A percentile compares a stretch with the other conserved stretches of the same genome.
Conservation (phyloP, 2,797 vertebrate species). For the Anisognathus igniventris region DNA sequence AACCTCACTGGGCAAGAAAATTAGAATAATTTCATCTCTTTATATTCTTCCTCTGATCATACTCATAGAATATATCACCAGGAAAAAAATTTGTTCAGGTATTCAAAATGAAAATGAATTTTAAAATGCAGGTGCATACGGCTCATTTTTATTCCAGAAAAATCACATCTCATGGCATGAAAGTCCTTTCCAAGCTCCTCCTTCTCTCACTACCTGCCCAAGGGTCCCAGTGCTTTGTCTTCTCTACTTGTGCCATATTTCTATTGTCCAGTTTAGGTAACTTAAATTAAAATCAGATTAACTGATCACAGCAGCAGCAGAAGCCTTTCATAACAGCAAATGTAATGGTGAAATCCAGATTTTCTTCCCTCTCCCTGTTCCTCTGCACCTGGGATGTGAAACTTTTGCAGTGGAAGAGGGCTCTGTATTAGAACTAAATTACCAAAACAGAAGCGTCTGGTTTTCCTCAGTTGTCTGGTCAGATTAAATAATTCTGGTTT, state of each 20-base stretch:
- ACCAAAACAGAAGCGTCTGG: neutral
- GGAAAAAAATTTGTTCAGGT: neutral
- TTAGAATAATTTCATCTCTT: neutral
- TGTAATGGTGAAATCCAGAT: neutral
- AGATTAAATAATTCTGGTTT: neutral
- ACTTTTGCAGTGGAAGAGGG: neutral
- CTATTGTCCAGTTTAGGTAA: neutral
- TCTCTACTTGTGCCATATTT: neutral
- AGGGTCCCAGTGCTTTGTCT: neutral
- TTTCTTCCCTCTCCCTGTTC: neutral
- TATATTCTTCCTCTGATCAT: neutral
- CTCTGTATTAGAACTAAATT: neutral
- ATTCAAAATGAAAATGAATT: neutral
- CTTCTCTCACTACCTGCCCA: neutral
- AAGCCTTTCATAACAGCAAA: rapidly evolving
- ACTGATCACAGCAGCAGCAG: neutral
- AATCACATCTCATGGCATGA: neutral
- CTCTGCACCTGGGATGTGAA: neutral
- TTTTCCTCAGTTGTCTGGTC: neutral
- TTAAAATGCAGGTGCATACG: neutral
- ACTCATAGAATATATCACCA: neutral
- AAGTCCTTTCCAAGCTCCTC: neutral
- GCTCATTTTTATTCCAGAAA: neutral
- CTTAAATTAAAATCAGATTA: neutral
- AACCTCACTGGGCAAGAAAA: neutral